Base-by-base conservation (phyloP, 2,888 invertebrate species). In the Dioctria rufipes region DNA sequence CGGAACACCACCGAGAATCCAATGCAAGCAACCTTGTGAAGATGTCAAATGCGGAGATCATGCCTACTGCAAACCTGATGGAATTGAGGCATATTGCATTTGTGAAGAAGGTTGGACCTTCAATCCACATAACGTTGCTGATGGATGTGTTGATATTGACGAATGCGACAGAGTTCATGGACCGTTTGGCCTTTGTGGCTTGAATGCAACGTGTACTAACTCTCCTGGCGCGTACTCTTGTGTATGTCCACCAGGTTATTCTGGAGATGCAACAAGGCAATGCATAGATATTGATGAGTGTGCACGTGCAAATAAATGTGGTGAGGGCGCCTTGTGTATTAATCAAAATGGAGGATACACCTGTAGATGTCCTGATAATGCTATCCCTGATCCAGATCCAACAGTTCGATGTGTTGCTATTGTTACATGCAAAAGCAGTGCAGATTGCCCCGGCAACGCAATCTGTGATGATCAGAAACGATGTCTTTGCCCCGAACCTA, bases 81-180 rank as follows among this genome's bases (percentile, higher is more conserved):
- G 95, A 49, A 92, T 93, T 81, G 96, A 97, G 88, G 97, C 96
- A 0, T 96, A 95, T 85, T 98, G 97, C 85, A 94, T 97, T 69
- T 97, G 97, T 86, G 96, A 97, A 87, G 95, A 96, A 81, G 97
- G 97, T 1, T 97, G 96, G 96, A 96, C 96, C 0, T 97, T 95
- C 86, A 94, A 97, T 89, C 97, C 97, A 0, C 93, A 92, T 80
- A 95, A 97, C 86, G 95, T 97, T 83, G 92, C 95, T 5, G 96
- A 96, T 65, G 97, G 97, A 81, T 97, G 97, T 87, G 92, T 96
- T 81, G 98, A 98, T 89, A 94, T 98, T 83, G 92, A 98, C 87
- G 98, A 98, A 90, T 98, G 98, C 87, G 95, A 96, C 86, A 89
- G 91, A 77, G 89, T 92, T 39, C 92, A 94, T 83, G 95, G 95